Percentiles rank a stretch among this genome's conserved stretches.
Evolutionary conservation across 2,797 vertebrate genomes (phyloP).

Genomic region (Pygocentrus nattereri): DNA sequence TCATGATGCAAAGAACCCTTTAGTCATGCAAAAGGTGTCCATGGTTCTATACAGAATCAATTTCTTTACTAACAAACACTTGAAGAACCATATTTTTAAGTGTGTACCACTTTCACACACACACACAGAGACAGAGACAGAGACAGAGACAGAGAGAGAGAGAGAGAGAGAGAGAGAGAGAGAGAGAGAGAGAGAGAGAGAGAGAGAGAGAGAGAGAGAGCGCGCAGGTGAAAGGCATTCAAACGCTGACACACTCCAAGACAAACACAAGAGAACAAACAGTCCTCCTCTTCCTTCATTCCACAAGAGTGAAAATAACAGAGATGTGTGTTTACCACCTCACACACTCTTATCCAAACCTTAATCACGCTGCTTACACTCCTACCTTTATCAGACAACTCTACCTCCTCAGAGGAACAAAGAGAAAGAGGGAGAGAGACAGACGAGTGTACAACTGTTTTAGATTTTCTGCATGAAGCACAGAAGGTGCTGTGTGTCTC

Average conservation of each 20-base stretch:
- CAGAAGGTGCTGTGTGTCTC: not conserved
- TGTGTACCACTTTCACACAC: too few species aligned
- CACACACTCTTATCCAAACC: not conserved
- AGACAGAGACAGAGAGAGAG: too few species aligned
- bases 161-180: not conserved
- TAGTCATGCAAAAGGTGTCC: too few species aligned
- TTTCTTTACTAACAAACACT: too few species aligned
- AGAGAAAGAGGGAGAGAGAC: not conserved
- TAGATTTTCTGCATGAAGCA: not conserved
- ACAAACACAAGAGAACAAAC: conserved; percentile 67
- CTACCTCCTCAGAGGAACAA: not conserved
- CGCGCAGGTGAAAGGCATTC: conserved; percentile 27
- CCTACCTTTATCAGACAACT: conserved; percentile 8
- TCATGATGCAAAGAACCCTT: too few species aligned
- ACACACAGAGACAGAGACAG: too few species aligned
- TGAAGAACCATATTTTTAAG: too few species aligned
- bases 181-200: not conserved
- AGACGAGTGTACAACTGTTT: not conserved
- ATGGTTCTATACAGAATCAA: too few species aligned
- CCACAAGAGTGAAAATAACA: conserved; percentile 10
- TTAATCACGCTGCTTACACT: not conserved
- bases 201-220: not conserved
- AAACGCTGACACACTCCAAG: conserved; percentile 39
- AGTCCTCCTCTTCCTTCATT: conserved; percentile 45
- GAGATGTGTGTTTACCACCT: conserved; percentile 3